These are phyloP conservation scores for Melanargia galathea DNA, from an alignment of 2,888 invertebrate species.

Conservation along the genomic window DNA sequence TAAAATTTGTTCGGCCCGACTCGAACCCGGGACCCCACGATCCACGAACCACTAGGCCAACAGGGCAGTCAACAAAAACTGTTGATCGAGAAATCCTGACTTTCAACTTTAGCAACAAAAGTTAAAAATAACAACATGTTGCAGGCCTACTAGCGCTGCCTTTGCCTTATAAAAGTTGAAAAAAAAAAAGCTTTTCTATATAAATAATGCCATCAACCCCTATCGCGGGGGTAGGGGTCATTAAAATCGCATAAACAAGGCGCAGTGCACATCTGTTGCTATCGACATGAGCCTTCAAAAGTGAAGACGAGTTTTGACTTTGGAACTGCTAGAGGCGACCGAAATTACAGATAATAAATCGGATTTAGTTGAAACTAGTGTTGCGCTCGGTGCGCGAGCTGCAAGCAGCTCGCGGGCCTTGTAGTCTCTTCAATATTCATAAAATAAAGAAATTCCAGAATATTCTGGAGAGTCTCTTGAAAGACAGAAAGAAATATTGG, in stretches of 20 bases:
- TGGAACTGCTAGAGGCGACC: slow-evolving; percentile 30
- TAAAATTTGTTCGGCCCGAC: too few species aligned
- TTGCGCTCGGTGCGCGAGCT: too few species aligned
- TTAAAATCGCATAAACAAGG: slow-evolving; percentile 78
- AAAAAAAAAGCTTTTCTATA: slow-evolving; percentile 6
- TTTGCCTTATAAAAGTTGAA: background rate
- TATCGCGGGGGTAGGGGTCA: slow-evolving; percentile 51
- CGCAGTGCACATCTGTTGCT: slow-evolving; percentile 67
- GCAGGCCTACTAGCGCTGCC: background rate
- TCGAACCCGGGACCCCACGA: too few species aligned
- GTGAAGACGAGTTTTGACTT: slow-evolving; percentile 40
- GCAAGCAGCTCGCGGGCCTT: too few species aligned
- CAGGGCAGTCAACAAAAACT: background rate
- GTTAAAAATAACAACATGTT: slow-evolving; percentile 22
- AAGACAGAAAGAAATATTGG: too few species aligned
- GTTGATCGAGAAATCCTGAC: background rate
- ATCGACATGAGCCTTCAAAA: slow-evolving; percentile 54
- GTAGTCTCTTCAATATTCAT: too few species aligned
- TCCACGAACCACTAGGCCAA: too few species aligned
- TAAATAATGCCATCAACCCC: slow-evolving; percentile 30
- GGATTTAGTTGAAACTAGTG: too few species aligned
- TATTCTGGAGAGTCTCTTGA: too few species aligned
- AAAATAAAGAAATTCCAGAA: too few species aligned
- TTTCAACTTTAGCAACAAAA: slow-evolving; percentile 7
- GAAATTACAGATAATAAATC: too few species aligned